Conservation (phyloP, 2,888 invertebrate species). For the Spodoptera littoralis region DNA sequence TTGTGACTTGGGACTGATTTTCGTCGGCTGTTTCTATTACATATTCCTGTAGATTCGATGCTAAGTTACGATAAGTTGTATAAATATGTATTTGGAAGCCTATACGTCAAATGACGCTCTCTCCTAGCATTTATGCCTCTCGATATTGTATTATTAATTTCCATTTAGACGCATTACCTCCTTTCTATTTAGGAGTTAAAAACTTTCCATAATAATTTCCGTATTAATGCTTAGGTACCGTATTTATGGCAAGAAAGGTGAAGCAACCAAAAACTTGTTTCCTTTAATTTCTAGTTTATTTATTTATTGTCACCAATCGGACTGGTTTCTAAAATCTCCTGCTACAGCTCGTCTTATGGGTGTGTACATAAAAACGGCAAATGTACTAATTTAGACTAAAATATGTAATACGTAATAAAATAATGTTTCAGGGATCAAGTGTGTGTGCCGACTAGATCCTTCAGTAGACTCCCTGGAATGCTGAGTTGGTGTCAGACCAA, state of each 20-base stretch:
- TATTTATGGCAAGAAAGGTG: background rate
- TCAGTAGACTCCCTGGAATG: slow-evolving; percentile 92
- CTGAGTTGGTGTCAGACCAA: slow-evolving; percentile 95
- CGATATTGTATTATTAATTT: too few species aligned
- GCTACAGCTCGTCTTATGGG: background rate
- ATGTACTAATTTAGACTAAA: slow-evolving; percentile 3
- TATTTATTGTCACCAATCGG: slow-evolving; percentile 19
- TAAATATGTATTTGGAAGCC: too few species aligned
- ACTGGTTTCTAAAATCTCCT: slow-evolving; percentile 10
- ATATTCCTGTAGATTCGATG: too few species aligned
- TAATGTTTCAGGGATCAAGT: slow-evolving; percentile 91
- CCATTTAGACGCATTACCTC: too few species aligned
- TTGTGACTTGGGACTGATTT: too few species aligned
- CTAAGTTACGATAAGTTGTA: too few species aligned
- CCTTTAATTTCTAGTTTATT: slow-evolving; percentile 17
- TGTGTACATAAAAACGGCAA: slow-evolving; percentile 29
- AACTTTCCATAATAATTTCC: too few species aligned
- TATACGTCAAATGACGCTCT: too few species aligned
- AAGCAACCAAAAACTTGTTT: slow-evolving; percentile 30
- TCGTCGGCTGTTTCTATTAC: too few species aligned
- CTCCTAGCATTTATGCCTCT: too few species aligned
- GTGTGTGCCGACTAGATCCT: slow-evolving; percentile 91
- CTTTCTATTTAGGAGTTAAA: too few species aligned
- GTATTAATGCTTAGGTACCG: slow-evolving; percentile 7
- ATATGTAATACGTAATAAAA: slow-evolving; percentile 12